Evolutionary conservation across 2,888 invertebrate species (phyloP).

Genomic region (Venustoraphidia nigricollis): DNA sequence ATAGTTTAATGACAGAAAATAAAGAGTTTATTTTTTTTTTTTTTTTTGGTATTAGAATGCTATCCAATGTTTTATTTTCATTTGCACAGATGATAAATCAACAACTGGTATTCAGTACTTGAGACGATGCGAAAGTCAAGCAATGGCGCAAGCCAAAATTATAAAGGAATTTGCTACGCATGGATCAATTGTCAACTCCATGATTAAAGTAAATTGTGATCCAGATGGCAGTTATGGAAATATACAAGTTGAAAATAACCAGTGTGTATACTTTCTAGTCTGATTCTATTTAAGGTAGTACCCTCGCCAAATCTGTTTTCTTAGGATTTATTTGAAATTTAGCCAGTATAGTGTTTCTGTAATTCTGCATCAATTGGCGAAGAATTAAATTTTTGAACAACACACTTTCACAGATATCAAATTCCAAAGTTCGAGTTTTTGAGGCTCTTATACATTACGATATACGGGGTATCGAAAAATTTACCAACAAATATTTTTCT

Average conservation of each 20-base stretch:
- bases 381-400: no score
- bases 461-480: no score
- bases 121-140: constrained; percentile 49
- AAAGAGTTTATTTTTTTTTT: no score
- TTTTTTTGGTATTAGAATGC: no score
- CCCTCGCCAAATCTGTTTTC: no score
- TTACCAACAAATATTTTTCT: no score
- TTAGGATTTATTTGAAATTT: no score
- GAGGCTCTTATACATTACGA: no score
- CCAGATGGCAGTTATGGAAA: constrained; percentile 49
- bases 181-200: constrained; percentile 38
- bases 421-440: no score
- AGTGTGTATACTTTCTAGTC: background rate
- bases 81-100: constrained; percentile 26
- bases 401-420: no score
- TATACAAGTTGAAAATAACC: constrained; percentile 29
- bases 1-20: background rate
- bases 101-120: constrained; percentile 40
- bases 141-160: constrained; percentile 34
- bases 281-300: background rate
- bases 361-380: no score
- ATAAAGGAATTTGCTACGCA: constrained; percentile 37
- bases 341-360: no score
- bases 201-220: constrained; percentile 39
- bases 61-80: constrained; percentile 9